phyloP scores from a whole-genome alignment of 2,113 vertebrate genomes.

The Oreochromis niloticus region DNA sequence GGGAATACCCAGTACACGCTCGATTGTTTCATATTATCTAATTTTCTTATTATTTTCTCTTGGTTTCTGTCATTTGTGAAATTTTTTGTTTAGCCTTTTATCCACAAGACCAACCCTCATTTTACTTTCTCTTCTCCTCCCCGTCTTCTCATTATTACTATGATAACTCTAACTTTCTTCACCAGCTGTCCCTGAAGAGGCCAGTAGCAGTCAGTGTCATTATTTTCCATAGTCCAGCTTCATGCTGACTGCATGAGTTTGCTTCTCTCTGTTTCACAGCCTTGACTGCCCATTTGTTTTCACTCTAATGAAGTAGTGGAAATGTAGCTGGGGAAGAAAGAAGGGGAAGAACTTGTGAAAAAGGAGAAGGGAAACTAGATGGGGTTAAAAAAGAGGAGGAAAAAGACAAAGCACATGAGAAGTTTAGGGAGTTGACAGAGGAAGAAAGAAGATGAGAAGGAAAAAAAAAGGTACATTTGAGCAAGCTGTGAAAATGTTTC shows the following conservation, averaged over 20 bases:
- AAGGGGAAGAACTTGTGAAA: not conserved
- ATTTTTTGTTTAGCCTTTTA: not conserved
- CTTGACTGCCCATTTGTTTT: constrained; percentile 58
- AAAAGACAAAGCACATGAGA: not conserved
- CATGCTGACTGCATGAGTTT: constrained; percentile 54
- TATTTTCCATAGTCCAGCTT: constrained; percentile 44
- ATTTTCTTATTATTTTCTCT: constrained; percentile 20
- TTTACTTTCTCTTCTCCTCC: not conserved
- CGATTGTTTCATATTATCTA: constrained; percentile 16
- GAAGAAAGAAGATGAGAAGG: not conserved
- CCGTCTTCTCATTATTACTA: constrained; percentile 30
- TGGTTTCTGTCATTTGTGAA: constrained; percentile 15
- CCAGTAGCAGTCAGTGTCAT: constrained; percentile 46
- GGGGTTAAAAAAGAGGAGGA: not conserved
- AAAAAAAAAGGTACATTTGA: not conserved
- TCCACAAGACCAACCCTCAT: not conserved
- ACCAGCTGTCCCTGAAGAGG: constrained; percentile 43
- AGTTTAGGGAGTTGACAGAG: not conserved
- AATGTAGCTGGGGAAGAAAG: not conserved
- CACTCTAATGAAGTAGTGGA: constrained; percentile 62
- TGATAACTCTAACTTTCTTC: constrained; percentile 28
- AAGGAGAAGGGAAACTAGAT: not conserved
- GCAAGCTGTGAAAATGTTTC: constrained; percentile 35
- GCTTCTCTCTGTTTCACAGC: constrained; percentile 17
- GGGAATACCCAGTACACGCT: not conserved